Conservation (phyloP, 1,140 invertebrate species). For the Cheumatopsyche charites region DNA sequence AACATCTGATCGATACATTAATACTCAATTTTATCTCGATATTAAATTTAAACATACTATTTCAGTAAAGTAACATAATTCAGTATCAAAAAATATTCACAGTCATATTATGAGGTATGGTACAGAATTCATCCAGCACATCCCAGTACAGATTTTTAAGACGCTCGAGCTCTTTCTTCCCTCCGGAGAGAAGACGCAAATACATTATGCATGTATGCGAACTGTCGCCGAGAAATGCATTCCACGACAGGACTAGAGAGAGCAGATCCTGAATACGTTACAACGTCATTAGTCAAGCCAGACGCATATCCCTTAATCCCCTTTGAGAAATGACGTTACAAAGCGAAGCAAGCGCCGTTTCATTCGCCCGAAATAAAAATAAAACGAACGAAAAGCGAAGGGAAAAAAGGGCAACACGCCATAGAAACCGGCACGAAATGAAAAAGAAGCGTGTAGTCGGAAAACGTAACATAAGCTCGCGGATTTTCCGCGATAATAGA, state of each 20-base stretch:
- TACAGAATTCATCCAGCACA: slow-evolving; percentile 13
- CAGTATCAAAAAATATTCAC: too few relatives aligned
- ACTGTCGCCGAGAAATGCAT: slow-evolving; percentile 1
- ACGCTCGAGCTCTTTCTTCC: not conserved
- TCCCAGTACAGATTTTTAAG: not conserved
- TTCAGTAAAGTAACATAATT: too few relatives aligned
- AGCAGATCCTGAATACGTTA: slow-evolving; percentile 16
- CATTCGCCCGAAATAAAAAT: not conserved
- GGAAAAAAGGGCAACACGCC: not conserved
- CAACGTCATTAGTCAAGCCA: slow-evolving; percentile 26
- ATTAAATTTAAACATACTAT: too few relatives aligned
- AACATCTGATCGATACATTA: too few relatives aligned
- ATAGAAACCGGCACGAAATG: not conserved
- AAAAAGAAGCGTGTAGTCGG: too few relatives aligned
- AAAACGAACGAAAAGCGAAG: not conserved
- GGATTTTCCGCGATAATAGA: too few relatives aligned
- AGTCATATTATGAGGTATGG: too few relatives aligned
- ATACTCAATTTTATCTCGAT: too few relatives aligned
- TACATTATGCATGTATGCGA: not conserved
- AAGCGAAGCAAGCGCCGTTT: slow-evolving; percentile 11
- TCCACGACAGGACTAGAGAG: not conserved
- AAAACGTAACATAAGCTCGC: too few relatives aligned
- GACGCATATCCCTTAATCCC: slow-evolving; percentile 25
- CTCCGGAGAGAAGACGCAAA: not conserved
- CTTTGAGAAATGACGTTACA: slow-evolving; percentile 26